Evolutionary conservation across 2,888 invertebrate genomes (phyloP), one percentile per base, ranked within the genome.

Genomic region (Plagiodera versicolora): DNA sequence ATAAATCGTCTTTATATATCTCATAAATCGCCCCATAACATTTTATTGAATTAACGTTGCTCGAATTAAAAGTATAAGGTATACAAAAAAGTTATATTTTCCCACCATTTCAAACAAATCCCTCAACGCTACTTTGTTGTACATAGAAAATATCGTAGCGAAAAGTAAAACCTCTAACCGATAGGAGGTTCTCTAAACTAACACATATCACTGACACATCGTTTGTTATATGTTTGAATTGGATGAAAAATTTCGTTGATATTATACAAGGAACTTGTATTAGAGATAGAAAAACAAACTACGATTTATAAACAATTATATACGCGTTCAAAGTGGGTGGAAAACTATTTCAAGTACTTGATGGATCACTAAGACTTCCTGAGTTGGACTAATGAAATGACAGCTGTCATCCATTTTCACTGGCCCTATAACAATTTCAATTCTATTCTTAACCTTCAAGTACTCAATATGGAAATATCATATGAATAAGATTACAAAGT

Each of bases 231-330:
- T 49, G 62, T 55, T 54, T 54, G 56, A 64, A 64, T 39, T 39
- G 14, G 39, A 39, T n/a, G 58, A 61, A 60, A 63, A 65, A 66
- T 49, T 56, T 56, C 64, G 66, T 68, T 68, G 65, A 66, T 66
- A 63, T 66, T 63, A 63, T 51, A 63, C 67, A 68, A 65, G 69
- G 67, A 66, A 64, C 67, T 69, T 65, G 60, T 68, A 67, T 61
- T 56, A 58, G 62, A 55, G 64, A 61, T 63, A 58, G 60, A 64
- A 63, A 63, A 63, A 66, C 63, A 66, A 66, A 66, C 66, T 58
- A 47, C 59, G 57, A 59, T 63, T 61, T 58, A 61, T 66, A 57
- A 61, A 61, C 63, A 61, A 20, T 28, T 28, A 53, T 39, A 19
- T 3, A 14, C n/a, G 1, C 39, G 39, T 14, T 39, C 14, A 39